These are phyloP conservation scores for Blastobasis lacticolella DNA, from an alignment of 2,888 invertebrate species.

Conservation along the genomic window DNA sequence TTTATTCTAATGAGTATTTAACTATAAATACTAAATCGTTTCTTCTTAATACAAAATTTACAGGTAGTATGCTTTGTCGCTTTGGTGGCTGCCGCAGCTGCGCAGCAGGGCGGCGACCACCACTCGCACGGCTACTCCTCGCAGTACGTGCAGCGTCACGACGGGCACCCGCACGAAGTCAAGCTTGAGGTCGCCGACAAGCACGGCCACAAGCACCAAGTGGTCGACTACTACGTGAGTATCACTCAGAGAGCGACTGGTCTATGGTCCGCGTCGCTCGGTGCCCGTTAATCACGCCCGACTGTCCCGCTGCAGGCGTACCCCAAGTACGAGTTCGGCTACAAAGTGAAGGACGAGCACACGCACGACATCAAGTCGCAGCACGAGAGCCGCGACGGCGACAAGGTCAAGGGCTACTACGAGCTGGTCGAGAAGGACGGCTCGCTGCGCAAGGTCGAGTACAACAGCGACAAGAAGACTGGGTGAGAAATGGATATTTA, in stretches of 20 bases:
- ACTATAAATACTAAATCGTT: too few species aligned
- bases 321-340: slow-evolving; percentile 46
- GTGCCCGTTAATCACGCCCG: too few species aligned
- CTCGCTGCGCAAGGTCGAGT: slow-evolving; percentile 65
- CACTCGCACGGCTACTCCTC: slow-evolving; percentile 36
- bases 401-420: slow-evolving; percentile 43
- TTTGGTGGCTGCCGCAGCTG: slow-evolving; percentile 50
- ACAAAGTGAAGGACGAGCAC: slow-evolving; percentile 56
- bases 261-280: too few species aligned
- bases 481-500: slow-evolving; percentile 31
- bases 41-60: slow-evolving; percentile 9
- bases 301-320: slow-evolving; percentile 32
- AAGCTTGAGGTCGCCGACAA: slow-evolving; percentile 9
- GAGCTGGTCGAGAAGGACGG: slow-evolving; percentile 68
- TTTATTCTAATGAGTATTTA: too few species aligned
- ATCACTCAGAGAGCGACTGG: neutral
- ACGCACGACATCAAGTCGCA: slow-evolving; percentile 65
- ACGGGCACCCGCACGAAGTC: slow-evolving; percentile 13
- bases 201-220: slow-evolving; percentile 27
- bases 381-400: slow-evolving; percentile 57
- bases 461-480: slow-evolving; percentile 58
- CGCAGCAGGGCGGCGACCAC: slow-evolving; percentile 12
- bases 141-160: slow-evolving; percentile 47
- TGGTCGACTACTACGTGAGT: slow-evolving; percentile 38
- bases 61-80: slow-evolving; percentile 50